Evolutionary conservation across 2,888 invertebrate genomes (phyloP), one percentile per base, ranked within the genome.

Genomic region (Drosophila neonasuta): DNA sequence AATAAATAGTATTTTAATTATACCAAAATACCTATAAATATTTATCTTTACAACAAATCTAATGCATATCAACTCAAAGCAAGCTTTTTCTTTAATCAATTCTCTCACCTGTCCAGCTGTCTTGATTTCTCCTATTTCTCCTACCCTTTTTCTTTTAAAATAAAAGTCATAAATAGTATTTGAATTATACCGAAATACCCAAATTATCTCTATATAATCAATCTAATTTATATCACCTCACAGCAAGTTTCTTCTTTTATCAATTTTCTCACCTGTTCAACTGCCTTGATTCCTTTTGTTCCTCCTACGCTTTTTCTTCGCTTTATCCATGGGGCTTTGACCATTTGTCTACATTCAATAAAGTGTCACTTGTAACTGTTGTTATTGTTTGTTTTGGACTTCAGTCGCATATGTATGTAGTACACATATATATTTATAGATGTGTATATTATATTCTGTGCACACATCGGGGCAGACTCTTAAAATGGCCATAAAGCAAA

Each of bases 401-500:
- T 41, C 44, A 20, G 44, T 44, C 36, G 36, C 11, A 11, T 36
- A 11, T 55, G 15, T 41, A 24, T 30, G 11, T 39, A 29, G 13
- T 17, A 2, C 15, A 51, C 39, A 32, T 17, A 45, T 24, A 42
- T n/a, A 24, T 63, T 13, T 36, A 41, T 45, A 48, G n/a, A 9
- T 42, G n/a, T 59, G 13, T 70, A 60, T 76, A 62, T 72, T 75
- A 66, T 70, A 81, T 80, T 81, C 82, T 79, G 60, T 54, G 54
- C 77, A 75, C 77, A 75, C 77, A 71, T 71, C 42, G 71, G 71
- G 62, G 59, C 74, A 82, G 82, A 66, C 80, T 86, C 82, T 86
- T 84, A 77, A 82, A 86, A 84, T 77, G 83, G 71, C 65, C 74
- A 87, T 84, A 84, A 84, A 84, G 83, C 87, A 84, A 84, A 84